phyloP scores from a whole-genome alignment of 2,113 vertebrate genomes.

The Hippotragus niger region DNA sequence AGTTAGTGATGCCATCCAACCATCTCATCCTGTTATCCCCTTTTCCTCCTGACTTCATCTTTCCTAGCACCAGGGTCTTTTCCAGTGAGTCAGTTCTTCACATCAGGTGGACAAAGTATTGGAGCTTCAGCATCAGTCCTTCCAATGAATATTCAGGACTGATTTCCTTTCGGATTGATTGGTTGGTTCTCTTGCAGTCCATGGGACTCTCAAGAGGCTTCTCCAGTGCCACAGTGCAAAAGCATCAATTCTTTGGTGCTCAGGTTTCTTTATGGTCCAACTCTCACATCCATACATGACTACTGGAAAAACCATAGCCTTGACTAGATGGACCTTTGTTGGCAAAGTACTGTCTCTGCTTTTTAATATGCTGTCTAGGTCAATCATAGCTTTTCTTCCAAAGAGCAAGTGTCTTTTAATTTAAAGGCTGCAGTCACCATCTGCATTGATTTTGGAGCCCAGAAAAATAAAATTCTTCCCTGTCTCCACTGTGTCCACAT shows the following conservation, averaged over 20 bases:
- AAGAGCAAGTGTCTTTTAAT: background rate
- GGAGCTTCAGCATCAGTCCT: background rate
- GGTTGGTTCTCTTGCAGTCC: background rate
- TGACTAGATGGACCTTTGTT: background rate
- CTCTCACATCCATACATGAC: background rate
- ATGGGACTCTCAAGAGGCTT: background rate
- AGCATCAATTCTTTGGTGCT: accelerated
- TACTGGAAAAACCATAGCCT: background rate
- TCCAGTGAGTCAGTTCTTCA: background rate
- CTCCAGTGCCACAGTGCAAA: background rate
- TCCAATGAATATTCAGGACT: background rate
- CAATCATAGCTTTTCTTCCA: background rate
- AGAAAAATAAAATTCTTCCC: background rate
- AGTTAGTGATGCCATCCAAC: background rate
- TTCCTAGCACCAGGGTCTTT: background rate
- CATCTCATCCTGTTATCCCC: background rate
- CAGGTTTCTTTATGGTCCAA: background rate
- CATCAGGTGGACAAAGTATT: background rate
- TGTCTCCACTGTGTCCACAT: background rate
- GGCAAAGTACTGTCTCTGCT: background rate
- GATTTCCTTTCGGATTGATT: background rate
- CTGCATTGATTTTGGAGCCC: background rate
- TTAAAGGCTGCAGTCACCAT: background rate
- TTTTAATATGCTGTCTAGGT: background rate
- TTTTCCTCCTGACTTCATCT: background rate